These are phyloP conservation scores for Progne subis DNA, from an alignment of 2,113 vertebrate species.

Conservation along the genomic window DNA sequence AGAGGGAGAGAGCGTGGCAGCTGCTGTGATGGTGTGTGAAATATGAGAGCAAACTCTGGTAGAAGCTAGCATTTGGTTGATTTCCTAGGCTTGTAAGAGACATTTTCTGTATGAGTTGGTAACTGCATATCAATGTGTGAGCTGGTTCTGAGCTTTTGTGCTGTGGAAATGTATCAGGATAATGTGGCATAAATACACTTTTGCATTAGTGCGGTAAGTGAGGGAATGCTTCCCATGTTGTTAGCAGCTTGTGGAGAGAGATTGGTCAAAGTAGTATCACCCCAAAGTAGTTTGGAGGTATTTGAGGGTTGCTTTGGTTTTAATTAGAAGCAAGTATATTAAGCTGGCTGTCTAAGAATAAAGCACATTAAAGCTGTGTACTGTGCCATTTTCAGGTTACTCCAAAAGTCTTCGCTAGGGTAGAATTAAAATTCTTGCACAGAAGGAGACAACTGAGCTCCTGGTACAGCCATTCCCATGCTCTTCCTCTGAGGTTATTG, in stretches of 20 bases:
- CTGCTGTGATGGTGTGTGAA: not conserved
- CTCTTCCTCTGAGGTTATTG: not conserved
- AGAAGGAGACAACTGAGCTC: not conserved
- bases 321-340: not conserved
- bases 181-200: not conserved
- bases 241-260: not conserved
- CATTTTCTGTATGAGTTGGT: not conserved
- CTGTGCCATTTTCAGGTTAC: rapidly evolving
- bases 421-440: not conserved
- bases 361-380: not conserved
- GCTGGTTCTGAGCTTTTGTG: not conserved
- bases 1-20: not conserved
- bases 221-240: rapidly evolving
- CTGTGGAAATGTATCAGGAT: not conserved
- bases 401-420: not conserved
- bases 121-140: not conserved
- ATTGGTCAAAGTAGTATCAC: not conserved
- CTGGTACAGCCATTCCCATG: not conserved
- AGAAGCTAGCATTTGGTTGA: not conserved
- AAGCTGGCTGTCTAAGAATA: not conserved
- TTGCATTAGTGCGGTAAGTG: not conserved
- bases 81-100: not conserved
- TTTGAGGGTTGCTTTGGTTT: not conserved
- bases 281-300: not conserved
- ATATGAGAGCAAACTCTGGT: not conserved